Conservation (phyloP, 2,113 vertebrate species). For the Callionymus lyra region DNA sequence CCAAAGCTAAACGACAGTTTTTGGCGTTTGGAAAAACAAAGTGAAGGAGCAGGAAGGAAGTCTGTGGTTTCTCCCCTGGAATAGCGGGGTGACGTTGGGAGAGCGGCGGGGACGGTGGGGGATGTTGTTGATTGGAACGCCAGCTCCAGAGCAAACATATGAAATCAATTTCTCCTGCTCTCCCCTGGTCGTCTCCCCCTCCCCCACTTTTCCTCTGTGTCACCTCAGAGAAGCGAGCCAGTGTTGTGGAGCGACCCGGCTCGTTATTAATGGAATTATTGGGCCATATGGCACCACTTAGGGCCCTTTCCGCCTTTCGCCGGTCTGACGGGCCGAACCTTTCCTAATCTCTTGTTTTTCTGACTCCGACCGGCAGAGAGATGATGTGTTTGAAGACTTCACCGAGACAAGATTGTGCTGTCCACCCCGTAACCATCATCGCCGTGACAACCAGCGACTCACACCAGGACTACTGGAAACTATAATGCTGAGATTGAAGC, state of each 20-base stretch:
- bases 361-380: constrained; percentile 27
- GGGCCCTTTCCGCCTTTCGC: constrained; percentile 28
- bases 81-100: constrained; percentile 37
- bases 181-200: constrained; percentile 20
- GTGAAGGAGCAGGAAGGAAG: constrained; percentile 57
- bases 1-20: constrained; percentile 35
- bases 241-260: constrained; percentile 50
- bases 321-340: constrained; percentile 17
- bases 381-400: neutral
- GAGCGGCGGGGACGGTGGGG: constrained; percentile 9
- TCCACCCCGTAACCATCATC: too few species aligned
- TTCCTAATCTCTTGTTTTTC: constrained; percentile 44
- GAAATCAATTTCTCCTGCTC: constrained; percentile 61
- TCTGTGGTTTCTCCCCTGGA: constrained; percentile 53
- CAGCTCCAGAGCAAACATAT: constrained; percentile 56
- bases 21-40: constrained; percentile 58
- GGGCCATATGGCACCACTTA: constrained; percentile 68
- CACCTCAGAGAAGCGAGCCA: constrained; percentile 61
- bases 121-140: constrained; percentile 32
- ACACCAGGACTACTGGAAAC: too few species aligned
- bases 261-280: constrained; percentile 65
- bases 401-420: too few species aligned
- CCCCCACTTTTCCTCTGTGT: constrained; percentile 44
- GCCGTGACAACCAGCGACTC: too few species aligned
- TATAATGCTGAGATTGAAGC: too few species aligned